Percentiles rank a stretch among this genome's conserved stretches.
Evolutionary conservation across 2,888 invertebrate species (phyloP).

Genomic region (Dimorphilus gyrociliatus): DNA sequence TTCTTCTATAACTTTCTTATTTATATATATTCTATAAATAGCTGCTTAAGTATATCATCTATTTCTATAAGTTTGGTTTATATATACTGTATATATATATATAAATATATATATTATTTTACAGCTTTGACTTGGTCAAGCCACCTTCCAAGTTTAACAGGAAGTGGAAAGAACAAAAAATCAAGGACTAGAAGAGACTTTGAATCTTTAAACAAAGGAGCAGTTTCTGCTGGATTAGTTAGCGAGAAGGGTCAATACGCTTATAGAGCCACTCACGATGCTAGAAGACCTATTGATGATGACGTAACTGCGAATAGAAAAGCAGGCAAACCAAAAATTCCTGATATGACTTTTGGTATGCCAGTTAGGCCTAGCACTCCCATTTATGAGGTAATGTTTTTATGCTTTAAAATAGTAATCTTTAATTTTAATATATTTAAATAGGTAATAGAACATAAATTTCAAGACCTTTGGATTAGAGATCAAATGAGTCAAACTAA

Average conservation of each 20-base stretch:
- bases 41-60: too few species aligned
- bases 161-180: too few species aligned
- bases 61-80: too few species aligned
- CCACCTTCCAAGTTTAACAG: too few species aligned
- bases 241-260: constrained; percentile 25
- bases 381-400: constrained; percentile 31
- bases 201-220: constrained; percentile 27
- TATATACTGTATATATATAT: not conserved
- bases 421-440: too few species aligned
- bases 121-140: too few species aligned
- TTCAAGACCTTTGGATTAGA: constrained; percentile 30
- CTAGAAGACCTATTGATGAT: constrained; percentile 17
- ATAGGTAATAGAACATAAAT: constrained; percentile 34
- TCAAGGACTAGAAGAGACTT: constrained; percentile 16
- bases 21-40: too few species aligned
- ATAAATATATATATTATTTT: not conserved
- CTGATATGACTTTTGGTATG: constrained; percentile 29
- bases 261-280: constrained; percentile 30
- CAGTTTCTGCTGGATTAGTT: constrained; percentile 26
- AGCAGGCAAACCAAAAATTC: constrained; percentile 19
- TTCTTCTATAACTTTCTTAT: too few species aligned
- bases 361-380: constrained; percentile 34
- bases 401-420: too few species aligned
- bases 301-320: constrained; percentile 13
- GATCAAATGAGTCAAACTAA: too few species aligned